Percentiles rank a stretch among this genome's conserved stretches.
Evolutionary conservation across 2,888 invertebrate species (phyloP).

Genomic region (Torymus tubicola): DNA sequence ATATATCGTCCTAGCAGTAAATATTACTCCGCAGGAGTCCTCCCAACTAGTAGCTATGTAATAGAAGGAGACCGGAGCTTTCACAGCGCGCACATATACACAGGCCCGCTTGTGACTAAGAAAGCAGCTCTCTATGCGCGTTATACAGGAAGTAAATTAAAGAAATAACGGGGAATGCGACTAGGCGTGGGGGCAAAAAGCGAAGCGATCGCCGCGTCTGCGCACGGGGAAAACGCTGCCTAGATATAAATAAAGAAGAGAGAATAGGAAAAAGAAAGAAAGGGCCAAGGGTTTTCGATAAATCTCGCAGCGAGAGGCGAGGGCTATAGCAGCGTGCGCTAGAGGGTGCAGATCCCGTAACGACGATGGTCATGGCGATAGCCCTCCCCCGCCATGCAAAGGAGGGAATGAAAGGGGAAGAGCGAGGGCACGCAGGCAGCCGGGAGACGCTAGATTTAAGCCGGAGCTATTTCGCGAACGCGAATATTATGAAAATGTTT

Average conservation of each 20-base stretch:
- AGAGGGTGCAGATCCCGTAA: constrained; percentile 60
- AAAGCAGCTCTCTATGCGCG: constrained; percentile 8
- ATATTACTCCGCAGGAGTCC: constrained; percentile 24
- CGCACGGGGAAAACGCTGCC: constrained; percentile 20
- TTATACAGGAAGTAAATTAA: constrained; percentile 40
- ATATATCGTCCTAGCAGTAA: constrained; percentile 32
- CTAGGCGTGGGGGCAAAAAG: not conserved
- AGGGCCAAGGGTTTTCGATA: constrained; percentile 63
- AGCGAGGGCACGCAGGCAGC: not conserved
- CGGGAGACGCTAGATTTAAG: not conserved
- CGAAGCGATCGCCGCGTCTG: too few relatives aligned
- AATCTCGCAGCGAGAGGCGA: constrained; percentile 60
- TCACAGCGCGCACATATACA: not conserved
- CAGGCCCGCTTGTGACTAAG: constrained; percentile 3
- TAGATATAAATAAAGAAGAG: constrained; percentile 45
- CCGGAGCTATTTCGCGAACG: constrained; percentile 23
- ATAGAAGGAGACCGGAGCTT: not conserved
- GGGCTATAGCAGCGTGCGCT: constrained; percentile 57
- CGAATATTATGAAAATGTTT: constrained; percentile 42
- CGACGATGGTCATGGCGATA: constrained; percentile 45
- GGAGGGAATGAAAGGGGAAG: not conserved
- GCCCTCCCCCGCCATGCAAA: not conserved
- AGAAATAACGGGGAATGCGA: constrained; percentile 31
- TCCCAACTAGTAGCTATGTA: not conserved
- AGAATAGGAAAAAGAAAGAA: not conserved